phyloP scores from a whole-genome alignment of 2,888 invertebrate genomes.

The Athalia circularis region DNA sequence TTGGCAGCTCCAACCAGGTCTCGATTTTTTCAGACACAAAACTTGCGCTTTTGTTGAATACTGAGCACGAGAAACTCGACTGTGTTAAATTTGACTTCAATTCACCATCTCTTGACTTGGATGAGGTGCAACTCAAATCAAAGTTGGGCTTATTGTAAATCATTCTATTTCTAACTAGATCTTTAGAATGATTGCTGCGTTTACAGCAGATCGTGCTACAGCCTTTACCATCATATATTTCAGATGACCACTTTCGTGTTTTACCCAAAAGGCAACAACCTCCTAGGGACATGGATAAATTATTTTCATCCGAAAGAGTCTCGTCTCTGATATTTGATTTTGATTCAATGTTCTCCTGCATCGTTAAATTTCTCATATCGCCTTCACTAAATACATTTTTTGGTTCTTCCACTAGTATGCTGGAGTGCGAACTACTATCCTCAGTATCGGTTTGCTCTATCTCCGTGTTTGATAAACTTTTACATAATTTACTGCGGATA shows the following conservation, averaged over 20 bases:
- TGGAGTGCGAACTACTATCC: neutral
- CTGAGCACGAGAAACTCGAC: conserved; percentile 25
- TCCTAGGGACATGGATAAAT: neutral
- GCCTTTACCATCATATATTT: conserved; percentile 9
- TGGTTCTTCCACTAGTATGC: neutral
- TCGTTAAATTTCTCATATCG: conserved; percentile 14
- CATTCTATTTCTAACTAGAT: neutral
- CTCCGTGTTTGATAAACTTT: neutral
- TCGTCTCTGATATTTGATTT: neutral
- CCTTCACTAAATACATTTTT: conserved; percentile 13
- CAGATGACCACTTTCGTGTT: neutral
- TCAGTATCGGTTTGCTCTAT: conserved; percentile 1
- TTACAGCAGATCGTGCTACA: neutral
- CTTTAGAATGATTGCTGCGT: conserved; percentile 6
- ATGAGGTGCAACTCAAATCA: neutral
- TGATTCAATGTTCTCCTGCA: neutral
- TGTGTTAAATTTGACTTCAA: neutral
- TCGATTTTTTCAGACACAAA: conserved; percentile 14
- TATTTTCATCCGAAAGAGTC: conserved; percentile 1
- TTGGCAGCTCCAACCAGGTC: conserved; percentile 35
- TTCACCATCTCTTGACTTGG: conserved; percentile 17
- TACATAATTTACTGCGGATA: conserved; percentile 12
- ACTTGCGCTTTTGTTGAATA: conserved; percentile 28
- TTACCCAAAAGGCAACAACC: neutral
- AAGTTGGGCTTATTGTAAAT: conserved; percentile 21